phyloP scores from a whole-genome alignment of 1,140 invertebrate genomes.

The Drosophila baimaii region DNA sequence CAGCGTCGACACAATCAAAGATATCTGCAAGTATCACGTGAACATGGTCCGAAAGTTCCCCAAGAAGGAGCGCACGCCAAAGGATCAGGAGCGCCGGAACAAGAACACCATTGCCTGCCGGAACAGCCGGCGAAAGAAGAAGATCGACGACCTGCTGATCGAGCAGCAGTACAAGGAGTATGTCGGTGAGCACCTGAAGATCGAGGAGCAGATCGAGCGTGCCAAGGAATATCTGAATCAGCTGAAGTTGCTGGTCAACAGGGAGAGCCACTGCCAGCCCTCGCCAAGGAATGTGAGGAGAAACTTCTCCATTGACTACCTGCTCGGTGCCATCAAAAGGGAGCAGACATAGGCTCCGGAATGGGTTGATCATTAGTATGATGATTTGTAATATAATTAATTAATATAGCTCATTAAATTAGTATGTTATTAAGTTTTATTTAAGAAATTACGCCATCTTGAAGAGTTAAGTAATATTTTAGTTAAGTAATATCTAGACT shows the following conservation, averaged over 20 bases:
- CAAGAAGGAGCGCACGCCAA: conserved; percentile 75
- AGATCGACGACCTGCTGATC: conserved; percentile 71
- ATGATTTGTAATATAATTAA: too few species aligned
- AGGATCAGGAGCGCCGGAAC: conserved; percentile 77
- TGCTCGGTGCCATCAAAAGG: conserved; percentile 51
- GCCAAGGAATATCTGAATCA: conserved; percentile 67
- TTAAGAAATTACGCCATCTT: conserved; percentile 25
- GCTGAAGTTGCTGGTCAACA: conserved; percentile 49
- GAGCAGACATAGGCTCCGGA: conserved; percentile 20
- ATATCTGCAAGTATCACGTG: conserved; percentile 76
- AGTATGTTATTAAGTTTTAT: conserved; percentile 30
- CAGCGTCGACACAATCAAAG: conserved; percentile 52
- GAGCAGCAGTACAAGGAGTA: conserved; percentile 76
- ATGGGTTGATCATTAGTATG: too few species aligned
- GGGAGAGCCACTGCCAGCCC: conserved; percentile 5
- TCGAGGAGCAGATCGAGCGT: conserved; percentile 65
- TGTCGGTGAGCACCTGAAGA: conserved; percentile 51
- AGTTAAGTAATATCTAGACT: not conserved
- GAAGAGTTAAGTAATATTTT: not conserved
- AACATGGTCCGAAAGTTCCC: conserved; percentile 81
- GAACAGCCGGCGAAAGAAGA: conserved; percentile 73
- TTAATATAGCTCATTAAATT: not conserved
- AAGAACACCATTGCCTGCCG: conserved; percentile 81
- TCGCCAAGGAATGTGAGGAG: conserved; percentile 17
- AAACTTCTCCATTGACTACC: conserved; percentile 69